Evolutionary conservation across 2,113 vertebrate species (phyloP).

Genomic region (Psilopogon haemacephalus): DNA sequence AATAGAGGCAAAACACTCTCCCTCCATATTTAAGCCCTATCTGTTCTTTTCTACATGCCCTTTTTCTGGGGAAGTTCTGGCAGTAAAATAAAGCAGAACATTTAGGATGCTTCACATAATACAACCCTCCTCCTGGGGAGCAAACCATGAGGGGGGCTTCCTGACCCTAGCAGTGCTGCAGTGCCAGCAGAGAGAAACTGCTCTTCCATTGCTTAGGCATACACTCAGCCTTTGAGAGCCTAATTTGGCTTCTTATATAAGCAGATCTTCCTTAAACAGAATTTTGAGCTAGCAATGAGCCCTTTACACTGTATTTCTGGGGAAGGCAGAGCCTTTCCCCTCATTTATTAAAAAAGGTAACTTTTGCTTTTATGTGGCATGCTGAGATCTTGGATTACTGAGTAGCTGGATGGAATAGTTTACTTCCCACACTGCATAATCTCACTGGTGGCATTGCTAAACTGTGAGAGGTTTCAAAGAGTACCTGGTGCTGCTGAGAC

Average conservation of each 20-base stretch:
- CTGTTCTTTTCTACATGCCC: neutral
- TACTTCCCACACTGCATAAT: neutral
- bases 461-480: neutral
- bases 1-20: neutral
- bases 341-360: neutral
- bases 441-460: neutral
- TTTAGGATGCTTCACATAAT: constrained; percentile 59
- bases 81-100: constrained; percentile 28
- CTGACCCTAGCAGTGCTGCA: constrained; percentile 56
- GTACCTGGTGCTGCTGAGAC: neutral
- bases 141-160: constrained; percentile 63
- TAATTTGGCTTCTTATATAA: constrained; percentile 63
- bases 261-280: constrained; percentile 52
- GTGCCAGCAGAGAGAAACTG: constrained; percentile 58
- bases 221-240: constrained; percentile 48
- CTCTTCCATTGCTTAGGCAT: constrained; percentile 60
- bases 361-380: neutral
- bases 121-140: constrained; percentile 54
- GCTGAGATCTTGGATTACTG: constrained; percentile 22
- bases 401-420: neutral
- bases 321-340: neutral
- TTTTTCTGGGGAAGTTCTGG: constrained; percentile 24
- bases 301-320: neutral
- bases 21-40: neutral
- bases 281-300: constrained; percentile 39